A percentile compares a stretch with the other conserved stretches of the same genome.
phyloP scores from a whole-genome alignment of 1,140 invertebrate genomes.

The Atta colombica region DNA sequence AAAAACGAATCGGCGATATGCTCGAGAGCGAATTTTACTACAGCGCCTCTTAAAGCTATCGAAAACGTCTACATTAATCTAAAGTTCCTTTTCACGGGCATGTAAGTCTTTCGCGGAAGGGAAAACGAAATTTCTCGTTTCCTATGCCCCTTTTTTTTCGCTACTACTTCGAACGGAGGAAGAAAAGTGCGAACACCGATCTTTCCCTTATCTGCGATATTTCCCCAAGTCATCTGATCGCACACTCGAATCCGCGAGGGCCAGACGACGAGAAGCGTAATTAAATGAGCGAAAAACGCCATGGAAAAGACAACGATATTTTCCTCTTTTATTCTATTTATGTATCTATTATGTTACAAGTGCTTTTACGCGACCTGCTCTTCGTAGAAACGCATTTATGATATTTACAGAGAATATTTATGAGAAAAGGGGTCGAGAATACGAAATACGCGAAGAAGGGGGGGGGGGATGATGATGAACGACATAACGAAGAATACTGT shows the following conservation, averaged over 20 bases:
- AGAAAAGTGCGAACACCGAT: not conserved
- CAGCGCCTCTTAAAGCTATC: slow-evolving; percentile 70
- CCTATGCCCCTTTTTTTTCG: slow-evolving; percentile 16
- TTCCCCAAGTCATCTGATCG: slow-evolving; percentile 31
- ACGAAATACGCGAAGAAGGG: not conserved
- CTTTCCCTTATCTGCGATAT: not conserved
- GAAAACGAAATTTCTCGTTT: not conserved
- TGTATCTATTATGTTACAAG: slow-evolving; percentile 65
- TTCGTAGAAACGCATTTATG: slow-evolving; percentile 60
- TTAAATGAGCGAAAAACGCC: slow-evolving; percentile 45
- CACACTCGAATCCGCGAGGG: slow-evolving; percentile 65
- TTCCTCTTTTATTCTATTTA: slow-evolving; percentile 54
- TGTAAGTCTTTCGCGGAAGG: slow-evolving; percentile 48
- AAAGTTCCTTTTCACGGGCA: slow-evolving; percentile 49
- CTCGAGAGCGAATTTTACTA: slow-evolving; percentile 64
- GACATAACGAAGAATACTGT: slow-evolving; percentile 68
- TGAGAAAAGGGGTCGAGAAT: not conserved
- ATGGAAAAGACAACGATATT: slow-evolving; percentile 63
- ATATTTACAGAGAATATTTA: slow-evolving; percentile 68
- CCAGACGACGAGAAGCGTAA: slow-evolving; percentile 56
- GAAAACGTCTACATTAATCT: slow-evolving; percentile 63
- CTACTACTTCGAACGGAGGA: slow-evolving; percentile 35
- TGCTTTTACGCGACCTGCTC: slow-evolving; percentile 69
- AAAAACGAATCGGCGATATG: slow-evolving; percentile 32
- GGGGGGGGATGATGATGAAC: slow-evolving; percentile 26